A percentile compares a stretch with the other conserved stretches of the same genome.
These are phyloP conservation scores for Schizothorax lantsangensis DNA, from an alignment of 2,797 vertebrate species.

Conservation along the genomic window DNA sequence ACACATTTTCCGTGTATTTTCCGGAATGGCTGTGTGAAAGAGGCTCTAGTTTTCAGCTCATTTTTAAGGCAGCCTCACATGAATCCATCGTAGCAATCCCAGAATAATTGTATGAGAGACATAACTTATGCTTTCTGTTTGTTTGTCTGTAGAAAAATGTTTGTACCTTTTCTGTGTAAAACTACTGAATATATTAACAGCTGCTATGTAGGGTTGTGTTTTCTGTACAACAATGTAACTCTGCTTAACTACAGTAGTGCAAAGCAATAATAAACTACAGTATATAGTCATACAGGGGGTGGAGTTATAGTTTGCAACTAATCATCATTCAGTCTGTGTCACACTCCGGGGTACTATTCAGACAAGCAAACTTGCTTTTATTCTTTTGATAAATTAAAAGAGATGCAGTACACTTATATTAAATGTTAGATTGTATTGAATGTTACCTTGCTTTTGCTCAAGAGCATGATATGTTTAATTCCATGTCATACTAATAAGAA, in stretches of 20 bases:
- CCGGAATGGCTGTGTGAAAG: too few species aligned
- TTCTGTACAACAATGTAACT: neutral
- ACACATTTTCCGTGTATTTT: too few species aligned
- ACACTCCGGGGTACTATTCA: neutral
- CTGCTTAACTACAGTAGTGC: neutral
- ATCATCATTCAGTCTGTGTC: neutral
- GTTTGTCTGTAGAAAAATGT: neutral
- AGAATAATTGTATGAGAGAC: neutral
- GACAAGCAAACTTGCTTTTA: neutral
- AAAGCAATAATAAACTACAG: neutral
- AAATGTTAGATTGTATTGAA: neutral
- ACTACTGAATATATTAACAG: neutral
- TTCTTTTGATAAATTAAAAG: neutral
- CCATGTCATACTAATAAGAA: neutral
- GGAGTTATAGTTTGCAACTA: neutral
- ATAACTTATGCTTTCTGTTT: neutral
- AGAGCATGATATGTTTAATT: neutral
- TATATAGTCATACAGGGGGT: neutral
- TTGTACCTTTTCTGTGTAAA: neutral
- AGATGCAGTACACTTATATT: neutral
- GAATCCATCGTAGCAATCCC: neutral
- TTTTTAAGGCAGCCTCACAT: neutral
- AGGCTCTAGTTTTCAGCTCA: neutral
- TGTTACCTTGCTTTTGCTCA: neutral
- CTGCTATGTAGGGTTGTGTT: neutral